Conservation (phyloP, 2,888 invertebrate species). For the Drosophila greeni region DNA sequence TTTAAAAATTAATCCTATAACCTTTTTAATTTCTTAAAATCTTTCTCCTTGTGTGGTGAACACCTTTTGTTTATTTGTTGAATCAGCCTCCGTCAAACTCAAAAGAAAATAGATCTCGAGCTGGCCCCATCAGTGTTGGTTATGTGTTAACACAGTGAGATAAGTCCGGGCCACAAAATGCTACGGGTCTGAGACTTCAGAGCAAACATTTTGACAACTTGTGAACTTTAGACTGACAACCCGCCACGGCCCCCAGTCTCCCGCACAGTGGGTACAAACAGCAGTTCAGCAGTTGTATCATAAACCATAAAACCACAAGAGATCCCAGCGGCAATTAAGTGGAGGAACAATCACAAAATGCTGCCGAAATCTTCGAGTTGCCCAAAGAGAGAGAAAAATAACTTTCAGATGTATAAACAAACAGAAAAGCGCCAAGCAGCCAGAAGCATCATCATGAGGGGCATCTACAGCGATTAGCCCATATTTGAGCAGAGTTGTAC, state of each 20-base stretch:
- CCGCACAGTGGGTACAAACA: constrained; percentile 44
- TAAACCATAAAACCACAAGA: constrained; percentile 62
- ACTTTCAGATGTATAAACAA: constrained; percentile 65
- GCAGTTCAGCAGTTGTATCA: constrained; percentile 38
- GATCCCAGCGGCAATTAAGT: constrained; percentile 31
- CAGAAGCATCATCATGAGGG: constrained; percentile 26
- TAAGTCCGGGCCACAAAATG: constrained; percentile 47
- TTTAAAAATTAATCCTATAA: constrained; percentile 3
- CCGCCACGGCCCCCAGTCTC: constrained; percentile 8
- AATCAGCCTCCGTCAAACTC: constrained; percentile 69
- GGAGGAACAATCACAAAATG: constrained; percentile 39
- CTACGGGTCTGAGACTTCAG: constrained; percentile 45
- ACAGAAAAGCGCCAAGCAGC: constrained; percentile 50
- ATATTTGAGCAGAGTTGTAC: constrained; percentile 39
- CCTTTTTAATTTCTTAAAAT: background rate
- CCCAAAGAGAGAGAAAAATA: constrained; percentile 54
- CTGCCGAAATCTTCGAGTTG: constrained; percentile 55
- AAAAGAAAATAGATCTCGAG: constrained; percentile 28
- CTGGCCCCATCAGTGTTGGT: constrained; percentile 47
- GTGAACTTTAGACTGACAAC: constrained; percentile 68
- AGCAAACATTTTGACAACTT: constrained; percentile 75
- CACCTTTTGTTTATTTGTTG: constrained; percentile 69
- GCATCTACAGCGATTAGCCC: constrained; percentile 51
- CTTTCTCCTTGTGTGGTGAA: constrained; percentile 25
- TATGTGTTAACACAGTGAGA: constrained; percentile 68